These are phyloP conservation scores for Limonius californicus DNA, from an alignment of 1,140 invertebrate genomes.

Conservation along the genomic window DNA sequence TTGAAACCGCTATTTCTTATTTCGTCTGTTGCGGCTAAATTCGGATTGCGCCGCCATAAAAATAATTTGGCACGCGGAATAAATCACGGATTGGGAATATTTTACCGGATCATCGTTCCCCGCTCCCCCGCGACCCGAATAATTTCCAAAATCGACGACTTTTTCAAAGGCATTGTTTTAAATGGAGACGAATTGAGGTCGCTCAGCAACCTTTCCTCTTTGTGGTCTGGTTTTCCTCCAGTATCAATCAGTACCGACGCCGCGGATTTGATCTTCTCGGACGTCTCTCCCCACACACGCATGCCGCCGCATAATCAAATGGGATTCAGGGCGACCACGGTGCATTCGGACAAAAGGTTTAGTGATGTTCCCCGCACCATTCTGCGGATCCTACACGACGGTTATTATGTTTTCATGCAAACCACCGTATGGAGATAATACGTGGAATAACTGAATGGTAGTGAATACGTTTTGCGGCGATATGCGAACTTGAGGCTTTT, in stretches of 20 bases:
- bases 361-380: constrained; percentile 20
- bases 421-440: not conserved
- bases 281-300: constrained; percentile 32
- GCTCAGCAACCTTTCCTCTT: too few relatives aligned
- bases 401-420: constrained; percentile 15
- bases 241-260: not conserved
- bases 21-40: constrained; percentile 20
- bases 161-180: too few relatives aligned
- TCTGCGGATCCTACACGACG: constrained; percentile 2
- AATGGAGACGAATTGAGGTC: too few relatives aligned
- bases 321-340: constrained; percentile 25
- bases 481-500: too few relatives aligned
- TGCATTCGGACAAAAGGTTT: constrained; percentile 42
- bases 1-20: constrained; percentile 28
- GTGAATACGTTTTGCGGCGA: too few relatives aligned
- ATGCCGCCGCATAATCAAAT: constrained; percentile 40
- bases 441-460: not conserved
- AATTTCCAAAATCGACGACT: too few relatives aligned
- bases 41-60: constrained; percentile 20
- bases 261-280: constrained; percentile 26
- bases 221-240: not conserved
- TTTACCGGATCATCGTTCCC: too few relatives aligned
- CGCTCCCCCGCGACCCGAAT: too few relatives aligned
- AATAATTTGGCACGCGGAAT: constrained; percentile 23
- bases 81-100: not conserved